phyloP scores from a whole-genome alignment of 2,113 vertebrate genomes.

The Halichoerus grypus region DNA sequence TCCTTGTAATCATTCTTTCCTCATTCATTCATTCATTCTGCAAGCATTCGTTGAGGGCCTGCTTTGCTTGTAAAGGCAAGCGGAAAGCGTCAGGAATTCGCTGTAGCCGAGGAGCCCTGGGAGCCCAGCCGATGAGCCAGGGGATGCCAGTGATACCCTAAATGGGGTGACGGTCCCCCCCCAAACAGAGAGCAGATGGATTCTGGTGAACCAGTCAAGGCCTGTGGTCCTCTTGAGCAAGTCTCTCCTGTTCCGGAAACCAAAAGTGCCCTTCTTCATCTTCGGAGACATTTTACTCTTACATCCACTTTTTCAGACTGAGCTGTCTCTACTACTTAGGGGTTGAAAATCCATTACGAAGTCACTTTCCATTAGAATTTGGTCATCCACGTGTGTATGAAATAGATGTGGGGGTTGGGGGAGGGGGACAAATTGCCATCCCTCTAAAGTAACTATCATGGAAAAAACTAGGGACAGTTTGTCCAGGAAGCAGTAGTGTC shows the following conservation, averaged over 20 bases:
- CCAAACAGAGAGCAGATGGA: background rate
- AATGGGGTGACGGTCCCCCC: background rate
- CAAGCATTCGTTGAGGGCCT: background rate
- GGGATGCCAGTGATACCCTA: background rate
- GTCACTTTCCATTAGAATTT: background rate
- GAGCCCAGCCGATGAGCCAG: background rate
- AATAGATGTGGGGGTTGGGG: background rate
- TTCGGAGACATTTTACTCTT: background rate
- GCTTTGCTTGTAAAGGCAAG: background rate
- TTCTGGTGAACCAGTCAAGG: background rate
- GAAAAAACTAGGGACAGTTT: background rate
- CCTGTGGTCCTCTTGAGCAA: background rate
- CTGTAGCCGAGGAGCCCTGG: background rate
- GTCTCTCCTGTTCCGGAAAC: conserved; percentile 27
- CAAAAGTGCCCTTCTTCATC: conserved; percentile 51
- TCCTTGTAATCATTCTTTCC: background rate
- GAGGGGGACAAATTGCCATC: background rate
- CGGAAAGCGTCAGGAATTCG: background rate
- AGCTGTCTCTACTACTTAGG: background rate
- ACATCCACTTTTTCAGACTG: background rate
- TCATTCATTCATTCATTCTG: background rate
- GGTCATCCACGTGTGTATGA: background rate
- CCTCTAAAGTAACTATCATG: background rate
- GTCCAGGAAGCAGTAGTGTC: background rate
- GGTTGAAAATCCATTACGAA: background rate